Percentiles rank a stretch among this genome's conserved stretches.
Evolutionary conservation across 2,113 vertebrate species (phyloP).

Genomic region (Scomber scombrus): DNA sequence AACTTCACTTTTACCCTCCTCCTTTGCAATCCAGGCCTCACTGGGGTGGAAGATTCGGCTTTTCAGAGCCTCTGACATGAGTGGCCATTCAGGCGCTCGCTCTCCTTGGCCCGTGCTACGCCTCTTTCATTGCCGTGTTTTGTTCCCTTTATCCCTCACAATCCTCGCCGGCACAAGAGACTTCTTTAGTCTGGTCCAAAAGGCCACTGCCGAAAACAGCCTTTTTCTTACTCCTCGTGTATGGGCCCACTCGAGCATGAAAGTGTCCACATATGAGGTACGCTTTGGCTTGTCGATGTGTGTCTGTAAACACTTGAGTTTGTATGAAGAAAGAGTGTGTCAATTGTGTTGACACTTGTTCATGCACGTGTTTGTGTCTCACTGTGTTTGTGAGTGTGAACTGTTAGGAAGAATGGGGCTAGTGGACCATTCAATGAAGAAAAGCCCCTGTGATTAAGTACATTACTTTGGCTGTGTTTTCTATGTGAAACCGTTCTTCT

Average conservation of each 20-base stretch:
- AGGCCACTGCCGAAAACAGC: slow-evolving; percentile 11
- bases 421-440: background rate
- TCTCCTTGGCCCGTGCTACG: slow-evolving; percentile 31
- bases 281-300: slow-evolving; percentile 17
- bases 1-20: slow-evolving; percentile 14
- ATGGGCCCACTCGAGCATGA: slow-evolving; percentile 40
- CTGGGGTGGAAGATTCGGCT: background rate
- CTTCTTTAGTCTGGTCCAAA: slow-evolving; percentile 45
- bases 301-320: slow-evolving; percentile 55
- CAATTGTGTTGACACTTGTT: slow-evolving; percentile 44
- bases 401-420: slow-evolving; percentile 17
- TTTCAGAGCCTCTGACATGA: slow-evolving; percentile 39
- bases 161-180: slow-evolving; percentile 45
- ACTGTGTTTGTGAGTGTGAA: slow-evolving; percentile 5
- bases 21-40: slow-evolving; percentile 19
- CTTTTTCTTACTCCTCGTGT: slow-evolving; percentile 20
- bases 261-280: slow-evolving; percentile 38
- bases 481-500: background rate
- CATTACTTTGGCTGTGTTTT: slow-evolving; percentile 12
- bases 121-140: slow-evolving; percentile 51
- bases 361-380: slow-evolving; percentile 20
- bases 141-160: slow-evolving; percentile 58
- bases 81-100: slow-evolving; percentile 29
- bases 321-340: slow-evolving; percentile 38
- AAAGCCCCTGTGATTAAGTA: slow-evolving; percentile 15